Base-by-base conservation (phyloP, 2,888 invertebrate species). In the Hyalella azteca region DNA sequence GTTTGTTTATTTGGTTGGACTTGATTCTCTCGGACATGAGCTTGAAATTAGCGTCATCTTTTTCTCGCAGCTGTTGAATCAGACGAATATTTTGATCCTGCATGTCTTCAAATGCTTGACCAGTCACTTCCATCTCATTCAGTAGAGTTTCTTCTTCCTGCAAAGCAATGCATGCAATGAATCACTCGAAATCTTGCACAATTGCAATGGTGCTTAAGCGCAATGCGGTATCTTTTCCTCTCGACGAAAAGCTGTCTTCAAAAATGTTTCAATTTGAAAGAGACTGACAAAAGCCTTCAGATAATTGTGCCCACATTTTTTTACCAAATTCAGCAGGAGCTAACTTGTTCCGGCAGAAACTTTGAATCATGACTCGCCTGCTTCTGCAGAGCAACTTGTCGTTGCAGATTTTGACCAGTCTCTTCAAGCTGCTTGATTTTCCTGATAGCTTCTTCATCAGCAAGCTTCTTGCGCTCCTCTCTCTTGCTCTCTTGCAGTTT, bases 91-190 rank as follows among this genome's bases (percentile, higher is more conserved):
- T 98, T 89, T 98, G 98, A 87, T 98, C 98, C 89, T 98, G 98
- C 97, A 98, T 97, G 87, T 99, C 98, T 88, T 99, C 98, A 87
- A 97, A 97, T 0, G 98, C 98, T 88, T 98, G 98, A 0, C 98
- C 98, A 0, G 98, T 99, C 3, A 97, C 97, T 88, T 99, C 98
- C 96, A 99, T 98, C 89, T 99, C 99, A 87, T 96, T 98, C 22
- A 98, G 90, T 77, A 99, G 90, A 0, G 97, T 97, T 87, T 98
- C 98, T 88, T 98, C 98, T 88, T 98, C 97, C 91, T 93, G 88
- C 82, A 86, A 86, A 50, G 59, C 3, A 26, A 7, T 9, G 3
- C 1, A 45, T 7, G 7, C 15, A 45, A 45, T 7, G 9, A 45
- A 45, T 45, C 7, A 45, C 15, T 11, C 7, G 15, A 54, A 22